A percentile compares a stretch with the other conserved stretches of the same genome.
These are phyloP conservation scores for Parthenolecanium corni DNA, from an alignment of 2,888 invertebrate species.

Conservation along the genomic window DNA sequence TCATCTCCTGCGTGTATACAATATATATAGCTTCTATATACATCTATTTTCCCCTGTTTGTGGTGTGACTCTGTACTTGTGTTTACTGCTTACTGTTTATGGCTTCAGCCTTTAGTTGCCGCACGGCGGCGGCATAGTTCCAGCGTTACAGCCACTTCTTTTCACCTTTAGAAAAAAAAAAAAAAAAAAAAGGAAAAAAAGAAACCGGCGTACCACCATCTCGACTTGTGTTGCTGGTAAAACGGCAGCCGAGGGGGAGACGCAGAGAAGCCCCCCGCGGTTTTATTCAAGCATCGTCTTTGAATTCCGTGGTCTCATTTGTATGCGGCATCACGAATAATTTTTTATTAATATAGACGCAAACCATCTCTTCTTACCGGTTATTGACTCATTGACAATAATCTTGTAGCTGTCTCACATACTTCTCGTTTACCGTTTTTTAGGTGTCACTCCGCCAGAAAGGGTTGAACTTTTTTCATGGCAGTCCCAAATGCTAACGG, in stretches of 20 bases:
- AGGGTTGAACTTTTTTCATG: too few relatives aligned
- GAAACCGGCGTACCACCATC: slow-evolving; percentile 8
- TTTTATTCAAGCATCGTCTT: slow-evolving; percentile 25
- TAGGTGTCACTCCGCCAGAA: too few relatives aligned
- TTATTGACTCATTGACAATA: slow-evolving; percentile 27
- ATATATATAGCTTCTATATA: too few relatives aligned
- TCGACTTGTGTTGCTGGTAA: slow-evolving; percentile 8
- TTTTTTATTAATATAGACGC: slow-evolving; percentile 29
- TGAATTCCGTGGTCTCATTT: slow-evolving; percentile 23
- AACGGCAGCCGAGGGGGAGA: not conserved
- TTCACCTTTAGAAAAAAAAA: too few relatives aligned
- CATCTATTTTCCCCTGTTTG: too few relatives aligned
- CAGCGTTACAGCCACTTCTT: slow-evolving; percentile 4
- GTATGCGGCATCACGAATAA: slow-evolving; percentile 28
- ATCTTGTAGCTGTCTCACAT: not conserved
- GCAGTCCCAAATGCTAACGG: too few relatives aligned
- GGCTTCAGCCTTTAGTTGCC: not conserved
- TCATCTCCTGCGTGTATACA: too few relatives aligned
- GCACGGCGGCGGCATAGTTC: slow-evolving; percentile 1
- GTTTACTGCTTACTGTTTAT: slow-evolving; percentile 5
- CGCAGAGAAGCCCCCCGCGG: slow-evolving; percentile 18
- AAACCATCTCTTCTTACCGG: slow-evolving; percentile 20
- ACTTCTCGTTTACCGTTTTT: too few relatives aligned
- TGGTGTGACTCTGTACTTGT: not conserved
- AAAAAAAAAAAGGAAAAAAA: too few relatives aligned